Evolutionary conservation across 2,113 vertebrate species (phyloP), one percentile per base, ranked within the genome.

Genomic region (Loxodonta africana): DNA sequence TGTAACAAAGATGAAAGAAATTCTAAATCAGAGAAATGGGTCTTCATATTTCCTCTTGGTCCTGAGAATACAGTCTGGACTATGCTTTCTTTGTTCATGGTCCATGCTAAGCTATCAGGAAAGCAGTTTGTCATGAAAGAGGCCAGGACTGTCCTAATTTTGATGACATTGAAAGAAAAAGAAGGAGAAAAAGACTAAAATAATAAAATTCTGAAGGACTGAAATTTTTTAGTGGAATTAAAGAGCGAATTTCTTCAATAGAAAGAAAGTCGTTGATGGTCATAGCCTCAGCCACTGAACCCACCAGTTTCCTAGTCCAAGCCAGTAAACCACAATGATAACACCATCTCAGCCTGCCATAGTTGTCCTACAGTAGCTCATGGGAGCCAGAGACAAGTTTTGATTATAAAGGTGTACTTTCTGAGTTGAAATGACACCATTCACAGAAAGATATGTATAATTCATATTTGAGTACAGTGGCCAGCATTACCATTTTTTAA

Each of bases 291-390:
- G 57, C 63, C 11, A 44, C 46, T 4, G 85, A 11, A 60, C 46
- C 23, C 21, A 8, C 48, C 48, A 48, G 48, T 8, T 48, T 10
- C 48, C 41, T 53, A 53, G 14, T 62, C 6, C 30, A 25, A 21
- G 1, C 8, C 18, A 74, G 0, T 5, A 46, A 53, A 14, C 5
- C 53, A 57, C 53, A 57, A 57, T 57, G 15, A 57, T 17, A 57
- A 57, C 1, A 14, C 3, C 3, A 67, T 11, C 9, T 18, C 46
- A 7, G 33, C 1, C 73, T 48, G 1, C 2, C 15, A 48, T 33
- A 26, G 5, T 14, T 90, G 5, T 73, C n/a, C 26, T 0, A 4
- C 17, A 1, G 33, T 53, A 26, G 18, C 9, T 71, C 15, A 60
- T 6, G 44, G 15, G 3, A 28, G 0, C 21, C 44, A 63, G 5